Base-by-base conservation (phyloP, 2,888 invertebrate species). In the Hirtodrosophila alboralis region DNA sequence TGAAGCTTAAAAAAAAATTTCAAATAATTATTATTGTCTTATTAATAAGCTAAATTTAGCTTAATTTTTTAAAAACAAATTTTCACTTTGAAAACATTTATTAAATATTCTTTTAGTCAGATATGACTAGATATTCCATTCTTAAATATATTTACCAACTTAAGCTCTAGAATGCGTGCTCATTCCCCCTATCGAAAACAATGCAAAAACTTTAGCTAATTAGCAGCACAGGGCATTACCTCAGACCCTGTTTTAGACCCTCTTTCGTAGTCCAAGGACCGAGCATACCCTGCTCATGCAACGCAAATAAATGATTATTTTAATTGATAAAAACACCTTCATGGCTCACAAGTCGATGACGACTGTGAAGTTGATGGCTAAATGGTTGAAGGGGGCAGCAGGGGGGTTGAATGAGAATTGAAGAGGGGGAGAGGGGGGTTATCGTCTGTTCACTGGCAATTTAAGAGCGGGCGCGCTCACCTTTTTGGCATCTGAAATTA, bases 291-390 rank as follows among this genome's bases (percentile, higher is more conserved):
- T 28, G 26, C 63, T 49, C 73, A 53, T 74, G 80, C 74, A 72
- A 67, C 48, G 65, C 75, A 79, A 81, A 83, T 80, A 78, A 81
- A 78, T 83, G 78, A 67, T 83, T 74, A 74, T 67, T 80, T 81
- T 83, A 81, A 83, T 81, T 83, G 84, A 81, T 72, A 76, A 80
- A 81, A 81, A 81, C 81, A 81, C 84, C 80, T 80, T 74, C 68
- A 56, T 67, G 67, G 52, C 67, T 56, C 53, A 58, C 31, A 61
- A 60, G 53, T 54, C 43, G 68, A 60, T 44, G 56, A 45, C 36
- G 59, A 41, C 68, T 41, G 43, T 14, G 23, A 33, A 47, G 31
- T 40, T 23, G 34, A 34, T 16, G 36, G 6, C 8, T 21, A 6
- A 14, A n/a, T 4, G 30, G n/a, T 21, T 28, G n/a, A n/a, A 7